Base-by-base conservation (phyloP, 2,888 invertebrate genomes). In the Margaritifera margaritifera region DNA sequence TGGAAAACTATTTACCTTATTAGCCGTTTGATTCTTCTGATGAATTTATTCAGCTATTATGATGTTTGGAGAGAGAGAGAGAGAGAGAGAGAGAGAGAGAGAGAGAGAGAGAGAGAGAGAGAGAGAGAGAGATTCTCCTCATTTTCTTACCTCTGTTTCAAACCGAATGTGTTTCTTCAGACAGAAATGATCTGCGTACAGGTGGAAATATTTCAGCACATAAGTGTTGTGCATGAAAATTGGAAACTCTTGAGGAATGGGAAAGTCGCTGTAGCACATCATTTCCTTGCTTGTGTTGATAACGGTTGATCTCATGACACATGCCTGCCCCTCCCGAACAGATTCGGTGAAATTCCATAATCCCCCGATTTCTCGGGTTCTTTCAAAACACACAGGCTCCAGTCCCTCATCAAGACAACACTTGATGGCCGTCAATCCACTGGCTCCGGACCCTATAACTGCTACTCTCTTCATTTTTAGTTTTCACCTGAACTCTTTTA, bases 201-300 rank as follows among this genome's bases (percentile, higher is more conserved):
- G 62, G n/a, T 87, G 76, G 64, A 90, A 85, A 72, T 90, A 90
- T 60, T 85, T 75, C 24, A 81, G 75, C 15, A 89, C 85, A 61
- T 75, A 69, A 18, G 81, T 79, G 67, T 90, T 88, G 74, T 89
- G 89, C 89, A 89, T 89, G 74, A 82, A 89, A 64, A 86, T 85
- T 0, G 89, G 86, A 71, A 71, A 89, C 27, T 89, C 86, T 25
- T 60, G 24, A 0, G 88, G 88, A 25, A 89, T 88, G 6, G 89
- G 89, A 71, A 82, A 90, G 71, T 90, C 89, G 51, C 89, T 89
- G 79, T 85, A 89, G n/a, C 80, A 79, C 84, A 86, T 86, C 81
- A 85, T 86, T 70, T 88, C 88, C 60, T 88, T 88, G 56, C 86
- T 85, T 19, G 87, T 85, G 78, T 88, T 88, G 63, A 86, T 86